phyloP scores from a whole-genome alignment of 1,140 invertebrate genomes.

The Arion vulgaris region DNA sequence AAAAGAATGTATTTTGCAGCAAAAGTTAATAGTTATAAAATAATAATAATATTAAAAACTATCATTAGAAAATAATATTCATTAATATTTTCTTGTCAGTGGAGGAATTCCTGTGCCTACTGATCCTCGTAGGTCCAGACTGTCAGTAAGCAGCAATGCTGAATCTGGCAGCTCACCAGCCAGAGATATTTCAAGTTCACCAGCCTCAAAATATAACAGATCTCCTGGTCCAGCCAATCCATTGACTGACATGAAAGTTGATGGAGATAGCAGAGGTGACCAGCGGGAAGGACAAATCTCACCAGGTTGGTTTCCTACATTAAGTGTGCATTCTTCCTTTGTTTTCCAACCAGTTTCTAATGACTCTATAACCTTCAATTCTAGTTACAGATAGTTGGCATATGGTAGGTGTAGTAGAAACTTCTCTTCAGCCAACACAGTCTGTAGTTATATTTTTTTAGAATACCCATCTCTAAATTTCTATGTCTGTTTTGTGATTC shows the following conservation, averaged over 20 bases:
- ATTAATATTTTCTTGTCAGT: conserved; percentile 3
- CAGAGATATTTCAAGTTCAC: conserved; percentile 24
- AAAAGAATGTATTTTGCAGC: too few relatives aligned
- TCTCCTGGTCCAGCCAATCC: not conserved
- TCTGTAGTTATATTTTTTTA: too few relatives aligned
- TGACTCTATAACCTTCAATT: too few relatives aligned
- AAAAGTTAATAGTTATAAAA: too few relatives aligned
- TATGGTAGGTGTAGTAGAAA: too few relatives aligned
- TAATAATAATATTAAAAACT: not conserved
- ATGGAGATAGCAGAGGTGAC: not conserved
- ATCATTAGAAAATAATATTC: not conserved
- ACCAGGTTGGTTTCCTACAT: not conserved
- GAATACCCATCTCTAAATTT: too few relatives aligned
- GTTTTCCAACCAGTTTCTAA: not conserved
- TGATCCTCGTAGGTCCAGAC: not conserved
- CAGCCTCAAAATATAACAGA: not conserved
- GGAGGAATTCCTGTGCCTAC: not conserved
- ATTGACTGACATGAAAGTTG: not conserved
- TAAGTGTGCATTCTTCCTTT: not conserved
- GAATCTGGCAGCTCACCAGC: conserved; percentile 24
- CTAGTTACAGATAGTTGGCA: too few relatives aligned
- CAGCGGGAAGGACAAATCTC: not conserved
- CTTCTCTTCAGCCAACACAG: too few relatives aligned
- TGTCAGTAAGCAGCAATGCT: conserved; percentile 22
- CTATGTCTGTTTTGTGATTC: too few relatives aligned